Evolutionary conservation across 2,888 invertebrate genomes (phyloP), one percentile per base, ranked within the genome.

Genomic region (Fragum whitleyi): DNA sequence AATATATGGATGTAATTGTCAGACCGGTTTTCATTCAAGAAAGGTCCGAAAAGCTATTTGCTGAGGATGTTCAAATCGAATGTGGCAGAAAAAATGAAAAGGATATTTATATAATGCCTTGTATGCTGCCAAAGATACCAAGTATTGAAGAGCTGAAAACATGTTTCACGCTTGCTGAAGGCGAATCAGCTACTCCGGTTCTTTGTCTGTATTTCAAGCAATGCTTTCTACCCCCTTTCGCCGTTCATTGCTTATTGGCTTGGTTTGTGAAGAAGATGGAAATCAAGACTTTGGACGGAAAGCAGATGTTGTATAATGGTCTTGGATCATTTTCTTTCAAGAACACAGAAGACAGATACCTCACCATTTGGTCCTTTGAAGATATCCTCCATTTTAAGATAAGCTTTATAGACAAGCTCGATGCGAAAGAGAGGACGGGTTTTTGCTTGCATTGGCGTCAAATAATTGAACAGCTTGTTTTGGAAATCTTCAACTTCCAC

Each of bases 41-140:
- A 3, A 36, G 32, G 9, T 9, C 32, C n/a, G n/a, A n/a, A n/a
- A n/a, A n/a, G n/a, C n/a, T n/a, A n/a, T n/a, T n/a, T n/a, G n/a
- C n/a, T n/a, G n/a, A n/a, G n/a, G n/a, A n/a, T n/a, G n/a, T n/a
- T n/a, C n/a, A n/a, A 36, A 6, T 36, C 32, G 32, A 36, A 36
- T 9, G 5, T 6, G 9, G 9, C 32, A 6, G 5, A 36, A 9
- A 9, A 2, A 57, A 7, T 5, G 32, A 32, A 29, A n/a, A 61
- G 19, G 19, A 61, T 36, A 32, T 61, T n/a, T 61, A 32, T 61
- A n/a, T 61, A 19, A 61, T 61, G 61, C 61, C 61, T 16, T 32
- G 32, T 7, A 2, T 16, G 32, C n/a, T 61, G 2, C 11, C 32
- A 19, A 14, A 1, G 32, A 61, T 14, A 1, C 61, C 61, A 32